Percentiles rank a stretch among this genome's conserved stretches.
Evolutionary conservation across 1,140 invertebrate genomes (phyloP).

Genomic region (Drosophila setifemur): DNA sequence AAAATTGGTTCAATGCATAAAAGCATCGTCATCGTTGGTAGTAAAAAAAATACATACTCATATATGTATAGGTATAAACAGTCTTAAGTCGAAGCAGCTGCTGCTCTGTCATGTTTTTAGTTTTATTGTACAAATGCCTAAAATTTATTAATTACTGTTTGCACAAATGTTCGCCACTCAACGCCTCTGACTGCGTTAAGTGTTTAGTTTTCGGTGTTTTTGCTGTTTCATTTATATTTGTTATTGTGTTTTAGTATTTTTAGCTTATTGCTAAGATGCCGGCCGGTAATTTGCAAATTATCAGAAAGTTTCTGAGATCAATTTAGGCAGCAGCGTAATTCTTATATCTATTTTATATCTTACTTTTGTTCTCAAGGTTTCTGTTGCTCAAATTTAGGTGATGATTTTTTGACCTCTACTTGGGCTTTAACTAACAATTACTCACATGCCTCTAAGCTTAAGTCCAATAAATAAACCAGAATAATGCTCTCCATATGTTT

Average conservation of each 20-base stretch:
- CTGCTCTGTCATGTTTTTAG: conserved; percentile 24
- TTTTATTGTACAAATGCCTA: conserved; percentile 36
- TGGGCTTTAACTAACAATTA: conserved; percentile 19
- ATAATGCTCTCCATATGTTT: conserved; percentile 13
- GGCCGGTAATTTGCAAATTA: conserved; percentile 61
- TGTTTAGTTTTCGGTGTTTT: conserved; percentile 42
- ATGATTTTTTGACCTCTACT: conserved; percentile 15
- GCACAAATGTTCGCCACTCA: conserved; percentile 48
- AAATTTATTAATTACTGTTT: conserved; percentile 67
- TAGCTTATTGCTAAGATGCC: too few species aligned
- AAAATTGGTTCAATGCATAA: background rate
- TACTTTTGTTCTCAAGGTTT: conserved; percentile 26
- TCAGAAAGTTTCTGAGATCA: conserved; percentile 29
- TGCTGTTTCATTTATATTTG: background rate
- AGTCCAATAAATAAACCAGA: conserved; percentile 34
- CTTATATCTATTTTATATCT: too few species aligned
- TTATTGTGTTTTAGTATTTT: conserved; percentile 12
- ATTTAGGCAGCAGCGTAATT: conserved; percentile 42
- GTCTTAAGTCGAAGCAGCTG: conserved; percentile 31
- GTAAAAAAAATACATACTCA: conserved; percentile 3
- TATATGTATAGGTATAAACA: background rate
- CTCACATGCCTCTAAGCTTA: conserved; percentile 14
- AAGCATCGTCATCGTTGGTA: conserved; percentile 1
- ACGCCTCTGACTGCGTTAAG: conserved; percentile 16
- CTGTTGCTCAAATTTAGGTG: background rate